These are phyloP conservation scores for Sterrhoptilus dennistouni DNA, from an alignment of 2,113 vertebrate genomes.

Conservation along the genomic window DNA sequence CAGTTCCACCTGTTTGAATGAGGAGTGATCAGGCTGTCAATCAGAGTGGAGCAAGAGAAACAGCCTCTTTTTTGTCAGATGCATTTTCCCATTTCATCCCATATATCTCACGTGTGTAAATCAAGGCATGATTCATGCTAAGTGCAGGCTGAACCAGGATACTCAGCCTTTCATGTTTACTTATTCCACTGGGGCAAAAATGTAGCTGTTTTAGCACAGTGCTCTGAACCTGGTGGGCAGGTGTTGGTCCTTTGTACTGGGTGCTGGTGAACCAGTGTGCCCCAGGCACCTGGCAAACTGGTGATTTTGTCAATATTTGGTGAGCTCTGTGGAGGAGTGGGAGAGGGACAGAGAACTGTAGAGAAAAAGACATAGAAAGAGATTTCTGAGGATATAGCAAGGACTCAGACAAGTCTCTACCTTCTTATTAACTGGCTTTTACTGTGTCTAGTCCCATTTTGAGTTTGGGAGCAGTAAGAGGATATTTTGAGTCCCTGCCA, in stretches of 20 bases:
- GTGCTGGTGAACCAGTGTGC: fast-evolving
- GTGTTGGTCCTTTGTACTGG: neutral
- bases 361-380: neutral
- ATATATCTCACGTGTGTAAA: neutral
- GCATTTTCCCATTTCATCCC: neutral
- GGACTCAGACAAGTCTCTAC: neutral
- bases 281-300: neutral
- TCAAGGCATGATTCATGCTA: neutral
- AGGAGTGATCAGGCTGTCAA: neutral
- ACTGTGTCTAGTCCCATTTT: neutral
- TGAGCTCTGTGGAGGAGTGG: neutral
- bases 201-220: fast-evolving
- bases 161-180: fast-evolving
- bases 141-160: neutral
- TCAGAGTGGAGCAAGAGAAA: neutral
- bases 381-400: neutral
- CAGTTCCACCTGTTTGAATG: neutral
- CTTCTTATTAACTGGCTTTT: neutral
- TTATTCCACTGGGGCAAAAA: neutral
- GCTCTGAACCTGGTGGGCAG: neutral
- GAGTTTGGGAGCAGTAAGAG: neutral
- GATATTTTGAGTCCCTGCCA: neutral
- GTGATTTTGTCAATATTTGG: neutral
- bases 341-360: neutral
- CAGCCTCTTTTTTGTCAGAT: neutral